Conservation (phyloP, 2,888 invertebrate genomes). For the Dromius quadrimaculatus region DNA sequence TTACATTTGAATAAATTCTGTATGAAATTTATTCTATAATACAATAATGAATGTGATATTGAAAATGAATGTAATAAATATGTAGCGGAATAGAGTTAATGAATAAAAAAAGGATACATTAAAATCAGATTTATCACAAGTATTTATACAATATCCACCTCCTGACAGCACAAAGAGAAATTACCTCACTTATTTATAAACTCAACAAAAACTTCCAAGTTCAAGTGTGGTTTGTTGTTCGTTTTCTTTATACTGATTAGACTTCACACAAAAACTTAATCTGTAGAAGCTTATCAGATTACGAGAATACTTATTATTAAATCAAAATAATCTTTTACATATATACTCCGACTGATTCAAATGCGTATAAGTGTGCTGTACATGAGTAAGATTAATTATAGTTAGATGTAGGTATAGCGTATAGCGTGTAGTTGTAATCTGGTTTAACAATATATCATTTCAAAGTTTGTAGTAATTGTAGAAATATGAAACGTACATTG, state of each 20-base stretch:
- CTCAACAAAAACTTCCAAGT: background rate
- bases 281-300: background rate
- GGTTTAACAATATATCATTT: no score
- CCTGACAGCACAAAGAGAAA: slow-evolving; percentile 25
- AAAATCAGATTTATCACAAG: slow-evolving; percentile 10
- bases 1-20: no score
- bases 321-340: slow-evolving; percentile 7
- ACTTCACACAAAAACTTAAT: slow-evolving; percentile 3
- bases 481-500: no score
- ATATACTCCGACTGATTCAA: no score
- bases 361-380: slow-evolving; percentile 1
- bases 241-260: background rate
- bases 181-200: slow-evolving; percentile 11
- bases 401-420: no score
- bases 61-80: no score
- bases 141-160: slow-evolving; percentile 16
- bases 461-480: no score
- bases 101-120: slow-evolving; percentile 28
- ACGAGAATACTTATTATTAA: background rate
- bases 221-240: background rate
- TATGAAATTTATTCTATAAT: no score
- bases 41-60: no score
- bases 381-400: slow-evolving; percentile 9
- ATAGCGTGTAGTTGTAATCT: no score
- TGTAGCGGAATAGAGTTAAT: no score